Evolutionary conservation across 2,113 vertebrate genomes (phyloP), one percentile per base, ranked within the genome.

Genomic region (Xiphias gladius): DNA sequence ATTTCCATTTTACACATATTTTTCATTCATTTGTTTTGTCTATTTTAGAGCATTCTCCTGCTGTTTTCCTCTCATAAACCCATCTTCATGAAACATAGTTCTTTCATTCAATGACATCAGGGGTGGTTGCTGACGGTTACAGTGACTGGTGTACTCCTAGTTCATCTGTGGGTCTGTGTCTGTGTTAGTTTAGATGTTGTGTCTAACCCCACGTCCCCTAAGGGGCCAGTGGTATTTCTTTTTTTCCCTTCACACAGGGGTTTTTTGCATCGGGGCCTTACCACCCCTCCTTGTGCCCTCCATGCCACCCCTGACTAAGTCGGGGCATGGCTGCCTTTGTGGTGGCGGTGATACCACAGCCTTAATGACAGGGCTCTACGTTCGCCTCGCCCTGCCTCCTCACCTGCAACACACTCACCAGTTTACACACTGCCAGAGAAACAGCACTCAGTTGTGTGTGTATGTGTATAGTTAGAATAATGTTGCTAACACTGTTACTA

Each of bases 371-470:
- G 93, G 90, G 87, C 85, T 71, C 86, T 63, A 84, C 80, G 86
- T 89, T 90, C 85, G 93, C 93, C 93, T 92, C 89, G 92, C 93
- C 93, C 93, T 92, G 83, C 89, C 70, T 88, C 90, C 92, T 94
- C 93, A 94, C 93, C 93, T 94, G 93, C 91, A 89, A 80, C 86
- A 89, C 88, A 85, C 90, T 91, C 90, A 71, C 79, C 88, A 80
- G 84, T 89, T 90, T 90, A 84, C 90, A 79, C 85, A 68, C 86
- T 86, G 83, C 82, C 73, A 58, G 84, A 86, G 78, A 83, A 82
- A 84, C 77, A 55, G 82, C 62, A 69, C 82, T 73, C 71, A 39
- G 24, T 37, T 78, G 65, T 74, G 67, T 85, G 70, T 78, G 80
- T 79, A 20, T 86, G 83, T 90, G 77, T 91, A 62, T 88, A 82